Conservation (phyloP, 2,888 invertebrate species). For the Tenthredo scrophulariae region DNA sequence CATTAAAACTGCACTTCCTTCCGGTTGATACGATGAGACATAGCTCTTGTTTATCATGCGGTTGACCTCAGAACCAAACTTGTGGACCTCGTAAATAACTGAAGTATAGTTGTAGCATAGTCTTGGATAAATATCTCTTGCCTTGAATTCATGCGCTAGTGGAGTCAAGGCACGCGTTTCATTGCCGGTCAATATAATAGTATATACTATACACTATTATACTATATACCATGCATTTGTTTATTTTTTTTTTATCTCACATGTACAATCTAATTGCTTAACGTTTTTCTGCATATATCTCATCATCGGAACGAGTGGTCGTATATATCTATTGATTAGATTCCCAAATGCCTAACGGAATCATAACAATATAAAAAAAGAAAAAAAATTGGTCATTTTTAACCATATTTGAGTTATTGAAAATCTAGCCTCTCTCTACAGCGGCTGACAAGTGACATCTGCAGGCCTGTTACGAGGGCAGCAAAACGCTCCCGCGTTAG, state of each 20-base stretch:
- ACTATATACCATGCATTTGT: background rate
- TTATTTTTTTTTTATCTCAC: background rate
- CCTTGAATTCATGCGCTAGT: background rate
- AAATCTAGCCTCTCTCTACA: no score
- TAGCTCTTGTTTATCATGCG: background rate
- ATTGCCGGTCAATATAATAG: background rate
- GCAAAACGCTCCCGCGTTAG: no score
- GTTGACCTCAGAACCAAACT: background rate
- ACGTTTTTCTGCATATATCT: no score
- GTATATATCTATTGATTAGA: no score
- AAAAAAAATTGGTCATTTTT: no score
- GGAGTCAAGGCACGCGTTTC: slow-evolving; percentile 15
- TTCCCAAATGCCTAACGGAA: no score
- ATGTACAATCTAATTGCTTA: background rate
- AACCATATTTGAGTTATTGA: no score
- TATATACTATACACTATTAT: background rate
- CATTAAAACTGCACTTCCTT: slow-evolving; percentile 4
- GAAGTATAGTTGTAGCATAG: background rate
- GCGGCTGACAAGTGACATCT: background rate
- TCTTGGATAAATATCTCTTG: background rate
- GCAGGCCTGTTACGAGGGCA: background rate
- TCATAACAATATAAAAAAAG: no score
- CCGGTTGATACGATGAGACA: background rate
- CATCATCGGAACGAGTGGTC: no score
- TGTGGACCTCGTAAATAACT: background rate